These are phyloP conservation scores for Pseudopleuronectes americanus DNA, from an alignment of 2,797 vertebrate species.

Conservation along the genomic window DNA sequence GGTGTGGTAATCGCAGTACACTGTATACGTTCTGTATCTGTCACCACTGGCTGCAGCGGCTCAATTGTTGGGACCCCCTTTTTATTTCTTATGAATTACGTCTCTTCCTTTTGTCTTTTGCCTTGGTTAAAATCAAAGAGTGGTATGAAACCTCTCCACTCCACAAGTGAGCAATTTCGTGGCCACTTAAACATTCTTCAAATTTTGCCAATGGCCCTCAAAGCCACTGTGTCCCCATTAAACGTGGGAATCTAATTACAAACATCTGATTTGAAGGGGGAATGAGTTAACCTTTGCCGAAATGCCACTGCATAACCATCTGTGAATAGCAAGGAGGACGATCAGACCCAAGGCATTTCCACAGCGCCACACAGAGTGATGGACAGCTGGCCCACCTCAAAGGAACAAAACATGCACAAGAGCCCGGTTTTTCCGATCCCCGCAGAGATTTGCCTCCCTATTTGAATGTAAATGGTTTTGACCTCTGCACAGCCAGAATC, in stretches of 20 bases:
- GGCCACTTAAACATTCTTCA: constrained; percentile 65
- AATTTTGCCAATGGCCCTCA: constrained; percentile 63
- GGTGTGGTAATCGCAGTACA: background rate
- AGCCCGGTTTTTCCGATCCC: constrained; percentile 27
- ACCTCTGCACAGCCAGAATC: background rate
- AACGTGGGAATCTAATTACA: constrained; percentile 77
- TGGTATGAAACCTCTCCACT: constrained; percentile 24
- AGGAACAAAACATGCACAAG: constrained; percentile 44
- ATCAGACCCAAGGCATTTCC: constrained; percentile 60
- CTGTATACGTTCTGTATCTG: constrained; percentile 2
- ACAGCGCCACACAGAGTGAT: constrained; percentile 62
- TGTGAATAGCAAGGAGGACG: constrained; percentile 72
- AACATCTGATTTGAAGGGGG: constrained; percentile 74
- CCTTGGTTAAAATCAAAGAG: constrained; percentile 40
- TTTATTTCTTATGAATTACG: constrained; percentile 7
- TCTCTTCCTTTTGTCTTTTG: constrained; percentile 28
- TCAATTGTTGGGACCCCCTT: constrained; percentile 1
- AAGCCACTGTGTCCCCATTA: constrained; percentile 60
- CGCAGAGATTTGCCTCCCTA: constrained; percentile 27
- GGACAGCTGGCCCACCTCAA: constrained; percentile 67
- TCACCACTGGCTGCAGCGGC: background rate
- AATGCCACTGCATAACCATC: constrained; percentile 77
- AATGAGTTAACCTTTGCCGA: constrained; percentile 80
- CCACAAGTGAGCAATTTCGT: constrained; percentile 54
- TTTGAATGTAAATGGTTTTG: constrained; percentile 39